These are phyloP conservation scores for Agrilus cyanescens DNA, from an alignment of 2,888 invertebrate genomes.

Conservation along the genomic window DNA sequence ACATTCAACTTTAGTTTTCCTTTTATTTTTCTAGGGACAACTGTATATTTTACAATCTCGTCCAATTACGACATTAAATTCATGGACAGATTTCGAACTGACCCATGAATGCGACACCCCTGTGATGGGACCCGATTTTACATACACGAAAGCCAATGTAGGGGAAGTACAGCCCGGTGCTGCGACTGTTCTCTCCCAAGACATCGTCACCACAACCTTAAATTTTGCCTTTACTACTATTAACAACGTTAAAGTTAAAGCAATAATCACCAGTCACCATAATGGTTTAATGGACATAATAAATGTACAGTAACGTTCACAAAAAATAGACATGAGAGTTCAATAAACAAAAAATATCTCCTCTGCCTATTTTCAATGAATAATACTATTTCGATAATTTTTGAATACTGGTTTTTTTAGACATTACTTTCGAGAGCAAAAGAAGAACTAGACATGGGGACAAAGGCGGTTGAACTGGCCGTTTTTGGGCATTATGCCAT, in stretches of 20 bases:
- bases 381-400: too few relatives aligned
- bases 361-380: too few relatives aligned
- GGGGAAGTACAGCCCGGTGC: slow-evolving; percentile 60
- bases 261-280: too few relatives aligned
- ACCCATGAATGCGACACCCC: slow-evolving; percentile 66
- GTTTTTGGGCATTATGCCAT: slow-evolving; percentile 51
- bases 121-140: slow-evolving; percentile 50
- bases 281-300: too few relatives aligned
- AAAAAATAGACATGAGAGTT: too few relatives aligned
- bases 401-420: not conserved
- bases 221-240: not conserved
- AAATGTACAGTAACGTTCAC: too few relatives aligned
- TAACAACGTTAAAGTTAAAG: too few relatives aligned
- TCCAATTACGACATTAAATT: slow-evolving; percentile 60
- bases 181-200: slow-evolving; percentile 39
- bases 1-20: not conserved
- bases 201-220: slow-evolving; percentile 1
- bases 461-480: slow-evolving; percentile 46
- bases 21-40: slow-evolving; percentile 33
- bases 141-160: slow-evolving; percentile 59
- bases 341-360: too few relatives aligned
- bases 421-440: slow-evolving; percentile 15
- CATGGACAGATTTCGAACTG: slow-evolving; percentile 68
- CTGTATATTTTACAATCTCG: slow-evolving; percentile 64
- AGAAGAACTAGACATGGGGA: slow-evolving; percentile 35